Conservation (phyloP, 2,888 invertebrate species). For the Latrodectus hesperus region DNA sequence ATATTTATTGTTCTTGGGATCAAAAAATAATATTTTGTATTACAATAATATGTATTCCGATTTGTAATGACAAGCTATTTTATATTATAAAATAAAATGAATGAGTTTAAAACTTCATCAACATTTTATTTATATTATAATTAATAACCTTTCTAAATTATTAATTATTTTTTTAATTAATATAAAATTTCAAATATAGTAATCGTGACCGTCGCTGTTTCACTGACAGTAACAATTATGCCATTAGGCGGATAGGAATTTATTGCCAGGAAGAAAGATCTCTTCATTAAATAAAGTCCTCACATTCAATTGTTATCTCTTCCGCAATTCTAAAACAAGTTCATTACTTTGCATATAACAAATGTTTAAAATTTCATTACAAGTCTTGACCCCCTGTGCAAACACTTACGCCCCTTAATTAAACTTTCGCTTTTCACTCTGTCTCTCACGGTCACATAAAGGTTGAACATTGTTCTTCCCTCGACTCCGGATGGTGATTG, state of each 20-base stretch:
- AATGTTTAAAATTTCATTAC: slow-evolving; percentile 35
- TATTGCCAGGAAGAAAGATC: slow-evolving; percentile 8
- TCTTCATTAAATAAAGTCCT: background rate
- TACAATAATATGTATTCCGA: no score
- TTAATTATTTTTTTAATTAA: no score
- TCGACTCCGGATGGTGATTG: background rate
- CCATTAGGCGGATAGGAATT: background rate
- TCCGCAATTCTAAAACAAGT: background rate
- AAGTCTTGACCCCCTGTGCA: slow-evolving; percentile 11
- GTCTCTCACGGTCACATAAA: background rate
- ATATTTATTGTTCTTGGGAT: no score
- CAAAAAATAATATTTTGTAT: no score
- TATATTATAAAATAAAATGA: no score
- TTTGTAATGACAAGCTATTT: no score
- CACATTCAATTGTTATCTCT: slow-evolving; percentile 19
- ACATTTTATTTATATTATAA: no score
- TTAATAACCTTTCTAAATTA: no score
- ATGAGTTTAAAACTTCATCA: no score
- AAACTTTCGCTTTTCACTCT: background rate
- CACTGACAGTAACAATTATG: background rate
- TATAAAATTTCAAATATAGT: no score
- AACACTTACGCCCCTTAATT: slow-evolving; percentile 17
- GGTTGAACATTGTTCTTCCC: background rate
- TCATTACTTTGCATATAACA: slow-evolving; percentile 7
- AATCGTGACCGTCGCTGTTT: background rate